Percentiles rank a stretch among this genome's conserved stretches.
Evolutionary conservation across 2,888 invertebrate species (phyloP).

Genomic region (Rotaria magnacalcarata): DNA sequence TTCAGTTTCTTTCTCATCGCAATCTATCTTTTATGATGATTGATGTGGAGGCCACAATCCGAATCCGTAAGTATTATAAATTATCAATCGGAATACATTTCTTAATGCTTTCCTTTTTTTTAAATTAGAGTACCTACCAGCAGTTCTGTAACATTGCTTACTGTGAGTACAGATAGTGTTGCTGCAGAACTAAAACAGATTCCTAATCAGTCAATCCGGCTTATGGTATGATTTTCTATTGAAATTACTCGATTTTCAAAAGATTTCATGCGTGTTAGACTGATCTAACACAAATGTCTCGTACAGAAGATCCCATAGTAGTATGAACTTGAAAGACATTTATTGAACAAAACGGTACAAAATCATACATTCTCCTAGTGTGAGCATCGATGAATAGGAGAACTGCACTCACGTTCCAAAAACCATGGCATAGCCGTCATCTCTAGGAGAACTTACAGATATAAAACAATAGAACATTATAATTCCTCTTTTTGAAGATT

Average conservation of each 20-base stretch:
- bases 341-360: constrained; percentile 46
- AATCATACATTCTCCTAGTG: constrained; percentile 52
- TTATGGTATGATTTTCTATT: constrained; percentile 48
- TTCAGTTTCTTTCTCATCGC: background rate
- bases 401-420: too few species aligned
- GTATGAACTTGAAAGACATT: constrained; percentile 45
- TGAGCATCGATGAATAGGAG: too few species aligned
- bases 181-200: constrained; percentile 50
- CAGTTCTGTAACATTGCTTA: background rate
- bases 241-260: background rate
- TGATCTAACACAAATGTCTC: background rate
- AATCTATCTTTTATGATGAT: constrained; percentile 48
- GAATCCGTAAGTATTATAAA: constrained; percentile 47
- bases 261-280: constrained; percentile 47
- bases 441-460: too few species aligned
- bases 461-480: too few species aligned
- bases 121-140: background rate
- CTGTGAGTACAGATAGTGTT: constrained; percentile 48
- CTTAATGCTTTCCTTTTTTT: too few species aligned
- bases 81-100: too few species aligned
- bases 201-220: constrained; percentile 51
- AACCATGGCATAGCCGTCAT: too few species aligned
- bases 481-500: too few species aligned
- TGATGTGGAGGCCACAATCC: constrained; percentile 47
- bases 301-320: background rate